Conservation (phyloP, 2,888 invertebrate genomes). For the Zele albiditarsus region DNA sequence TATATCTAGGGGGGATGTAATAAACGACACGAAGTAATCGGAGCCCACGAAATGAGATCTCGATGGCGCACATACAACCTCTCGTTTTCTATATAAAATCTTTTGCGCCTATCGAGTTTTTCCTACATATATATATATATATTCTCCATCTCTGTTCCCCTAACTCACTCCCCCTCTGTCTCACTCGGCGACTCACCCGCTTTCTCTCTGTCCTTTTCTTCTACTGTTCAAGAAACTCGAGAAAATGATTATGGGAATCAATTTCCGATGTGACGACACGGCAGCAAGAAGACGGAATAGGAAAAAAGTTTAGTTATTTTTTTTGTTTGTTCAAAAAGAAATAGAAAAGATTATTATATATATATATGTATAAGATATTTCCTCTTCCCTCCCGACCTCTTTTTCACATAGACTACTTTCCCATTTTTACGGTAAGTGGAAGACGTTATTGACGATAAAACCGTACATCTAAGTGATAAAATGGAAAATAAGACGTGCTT, state of each 20-base stretch:
- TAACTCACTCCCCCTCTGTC: too few species aligned
- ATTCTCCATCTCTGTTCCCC: background rate
- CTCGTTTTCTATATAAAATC: background rate
- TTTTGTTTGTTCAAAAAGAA: background rate
- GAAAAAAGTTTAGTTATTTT: constrained; percentile 24
- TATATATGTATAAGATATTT: background rate
- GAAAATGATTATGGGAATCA: constrained; percentile 45
- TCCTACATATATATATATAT: constrained; percentile 9
- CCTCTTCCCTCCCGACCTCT: background rate
- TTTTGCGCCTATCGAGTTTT: background rate
- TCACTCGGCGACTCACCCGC: too few species aligned
- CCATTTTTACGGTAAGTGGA: background rate
- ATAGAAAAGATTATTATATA: background rate
- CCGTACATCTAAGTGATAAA: constrained; percentile 11
- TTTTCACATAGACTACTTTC: background rate
- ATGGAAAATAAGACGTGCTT: background rate
- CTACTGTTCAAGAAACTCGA: background rate
- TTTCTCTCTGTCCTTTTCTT: background rate
- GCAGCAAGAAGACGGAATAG: constrained; percentile 20
- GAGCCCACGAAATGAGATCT: constrained; percentile 38
- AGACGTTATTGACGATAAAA: constrained; percentile 20
- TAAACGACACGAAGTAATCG: constrained; percentile 36
- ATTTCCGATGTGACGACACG: constrained; percentile 42
- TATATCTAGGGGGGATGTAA: constrained; percentile 19
- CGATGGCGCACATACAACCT: constrained; percentile 9